A percentile compares a stretch with the other conserved stretches of the same genome.
Evolutionary conservation across 2,797 vertebrate genomes (phyloP).

Genomic region (Trichosurus vulpecula): DNA sequence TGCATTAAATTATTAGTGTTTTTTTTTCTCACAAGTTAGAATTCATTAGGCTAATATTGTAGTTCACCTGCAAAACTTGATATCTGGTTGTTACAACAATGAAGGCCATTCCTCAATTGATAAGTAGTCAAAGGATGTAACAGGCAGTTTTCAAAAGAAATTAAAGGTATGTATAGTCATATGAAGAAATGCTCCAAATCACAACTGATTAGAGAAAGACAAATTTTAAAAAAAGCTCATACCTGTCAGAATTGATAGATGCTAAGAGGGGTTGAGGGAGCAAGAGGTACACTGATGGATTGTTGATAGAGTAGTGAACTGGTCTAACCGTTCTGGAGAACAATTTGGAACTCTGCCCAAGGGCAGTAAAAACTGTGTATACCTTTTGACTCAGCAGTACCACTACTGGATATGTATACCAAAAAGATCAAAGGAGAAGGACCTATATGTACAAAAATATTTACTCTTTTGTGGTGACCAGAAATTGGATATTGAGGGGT

Average conservation of each 20-base stretch:
- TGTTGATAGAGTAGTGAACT: background rate
- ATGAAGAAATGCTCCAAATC: background rate
- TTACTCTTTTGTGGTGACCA: background rate
- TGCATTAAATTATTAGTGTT: constrained; percentile 50
- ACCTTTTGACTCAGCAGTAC: background rate
- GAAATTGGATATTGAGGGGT: background rate
- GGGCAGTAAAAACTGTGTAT: background rate
- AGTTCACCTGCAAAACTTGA: background rate
- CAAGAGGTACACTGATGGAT: background rate
- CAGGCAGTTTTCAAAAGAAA: background rate
- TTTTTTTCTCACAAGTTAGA: constrained; percentile 36
- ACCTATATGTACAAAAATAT: background rate
- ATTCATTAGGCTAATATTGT: background rate
- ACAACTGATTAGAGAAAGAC: background rate
- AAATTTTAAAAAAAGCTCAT: background rate
- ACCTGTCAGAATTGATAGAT: background rate
- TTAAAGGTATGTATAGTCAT: background rate
- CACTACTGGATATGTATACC: background rate
- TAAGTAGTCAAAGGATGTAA: background rate
- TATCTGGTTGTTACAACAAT: background rate
- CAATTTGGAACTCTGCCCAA: background rate
- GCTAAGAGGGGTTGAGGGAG: background rate
- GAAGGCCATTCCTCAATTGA: background rate
- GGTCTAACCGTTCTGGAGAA: background rate
- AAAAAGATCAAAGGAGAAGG: background rate